Evolutionary conservation across 2,888 invertebrate species (phyloP), one percentile per base, ranked within the genome.

Genomic region (Ochropleura plecta): DNA sequence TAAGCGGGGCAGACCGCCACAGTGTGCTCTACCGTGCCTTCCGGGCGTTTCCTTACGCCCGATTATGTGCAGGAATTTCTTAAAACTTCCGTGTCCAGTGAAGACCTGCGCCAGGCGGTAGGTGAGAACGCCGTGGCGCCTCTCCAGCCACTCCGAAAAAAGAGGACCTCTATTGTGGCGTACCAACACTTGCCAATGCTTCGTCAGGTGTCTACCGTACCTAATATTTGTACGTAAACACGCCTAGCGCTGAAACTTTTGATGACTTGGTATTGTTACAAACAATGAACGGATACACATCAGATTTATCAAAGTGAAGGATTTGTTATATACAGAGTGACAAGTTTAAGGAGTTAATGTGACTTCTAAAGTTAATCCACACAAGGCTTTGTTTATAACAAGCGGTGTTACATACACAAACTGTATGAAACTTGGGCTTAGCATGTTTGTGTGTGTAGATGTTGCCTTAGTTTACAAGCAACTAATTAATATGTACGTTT

Each of bases 361-460:
- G 86, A 90, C 88, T 90, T 91, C 84, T 78, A 81, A 89, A 91
- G 88, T 91, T 88, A 88, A 89, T 88, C 88, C 84, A 85, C 83
- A 81, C 84, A 86, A 70, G 75, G 69, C 81, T 75, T 81, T 84
- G 90, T 90, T 85, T 86, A 90, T 77, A 71, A 66, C 70, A 84
- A 84, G 55, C 57, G 44, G 62, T 42, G 76, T 80, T 78, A 86
- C 79, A 73, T 84, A 82, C 82, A 73, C 81, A 85, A 83, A 70
- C 80, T 82, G 72, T 73, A 71, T 69, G 78, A 74, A 83, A 83
- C 76, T 82, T 73, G 40, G 49, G 69, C 30, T 64, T 63, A 67
- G 16, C 57, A 64, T 76, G 55, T 70, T 73, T 79, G 49, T 53
- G 67, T 65, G 64, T 66, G 55, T 12, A 46, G n/a, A 68, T 40